Evolutionary conservation across 2,797 vertebrate species (phyloP).

Genomic region (Cheirogaleus major): DNA sequence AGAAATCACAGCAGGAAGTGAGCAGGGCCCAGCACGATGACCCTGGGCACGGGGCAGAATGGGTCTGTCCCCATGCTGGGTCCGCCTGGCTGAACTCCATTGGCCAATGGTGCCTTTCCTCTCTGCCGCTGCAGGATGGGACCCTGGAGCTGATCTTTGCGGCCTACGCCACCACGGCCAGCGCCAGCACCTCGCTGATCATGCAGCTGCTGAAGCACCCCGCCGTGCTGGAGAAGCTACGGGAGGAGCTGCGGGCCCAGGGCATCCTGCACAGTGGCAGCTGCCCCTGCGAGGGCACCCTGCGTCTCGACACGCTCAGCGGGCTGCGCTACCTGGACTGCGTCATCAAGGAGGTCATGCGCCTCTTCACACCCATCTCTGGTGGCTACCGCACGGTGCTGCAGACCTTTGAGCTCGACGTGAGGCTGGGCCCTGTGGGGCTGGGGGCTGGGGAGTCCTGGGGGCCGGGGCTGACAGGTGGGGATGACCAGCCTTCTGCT

Average conservation of each 20-base stretch:
- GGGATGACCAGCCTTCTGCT: neutral
- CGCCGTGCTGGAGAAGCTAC: constrained; percentile 93
- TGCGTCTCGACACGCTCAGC: constrained; percentile 92
- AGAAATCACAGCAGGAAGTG: neutral
- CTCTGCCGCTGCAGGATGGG: constrained; percentile 82
- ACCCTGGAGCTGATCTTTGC: constrained; percentile 98
- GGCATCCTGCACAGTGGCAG: constrained; percentile 95
- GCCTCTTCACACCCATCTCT: constrained; percentile 96
- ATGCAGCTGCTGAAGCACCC: constrained; percentile 98
- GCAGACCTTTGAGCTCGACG: constrained; percentile 98
- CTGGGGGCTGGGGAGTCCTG: neutral
- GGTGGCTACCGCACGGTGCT: constrained; percentile 97
- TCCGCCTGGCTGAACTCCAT: rapidly evolving
- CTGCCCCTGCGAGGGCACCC: constrained; percentile 93
- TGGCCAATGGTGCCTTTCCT: rapidly evolving
- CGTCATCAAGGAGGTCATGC: constrained; percentile 97
- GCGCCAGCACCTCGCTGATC: constrained; percentile 96
- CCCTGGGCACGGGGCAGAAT: neutral
- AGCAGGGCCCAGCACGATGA: neutral
- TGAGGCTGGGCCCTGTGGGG: constrained; percentile 84
- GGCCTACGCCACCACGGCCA: constrained; percentile 96
- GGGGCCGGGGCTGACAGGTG: neutral
- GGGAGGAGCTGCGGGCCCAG: constrained; percentile 92
- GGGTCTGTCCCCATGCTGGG: neutral
- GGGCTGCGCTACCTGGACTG: constrained; percentile 97